Percentiles rank a stretch among this genome's conserved stretches.
phyloP scores from a whole-genome alignment of 2,888 invertebrate genomes.

The Chymomyza amoena region DNA sequence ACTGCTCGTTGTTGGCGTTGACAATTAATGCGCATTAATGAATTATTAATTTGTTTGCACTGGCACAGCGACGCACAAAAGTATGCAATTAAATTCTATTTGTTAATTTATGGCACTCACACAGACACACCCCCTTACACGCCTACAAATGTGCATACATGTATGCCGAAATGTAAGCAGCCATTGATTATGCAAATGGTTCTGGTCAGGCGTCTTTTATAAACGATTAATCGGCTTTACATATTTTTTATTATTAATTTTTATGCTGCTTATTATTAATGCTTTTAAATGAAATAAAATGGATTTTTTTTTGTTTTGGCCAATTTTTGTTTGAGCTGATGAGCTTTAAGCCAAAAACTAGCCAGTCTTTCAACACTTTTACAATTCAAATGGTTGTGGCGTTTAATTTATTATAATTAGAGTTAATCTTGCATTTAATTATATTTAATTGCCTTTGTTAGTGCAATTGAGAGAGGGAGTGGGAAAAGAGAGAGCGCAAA shows the following conservation, averaged over 20 bases:
- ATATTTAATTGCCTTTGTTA: constrained; percentile 61
- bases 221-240: background rate
- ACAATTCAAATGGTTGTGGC: constrained; percentile 16
- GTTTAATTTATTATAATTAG: constrained; percentile 69
- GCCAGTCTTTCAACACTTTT: background rate
- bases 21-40: constrained; percentile 71
- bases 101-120: constrained; percentile 65
- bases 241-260: background rate
- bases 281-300: background rate
- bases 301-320: background rate
- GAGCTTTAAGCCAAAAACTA: background rate
- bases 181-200: constrained; percentile 70
- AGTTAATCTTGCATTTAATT: constrained; percentile 68
- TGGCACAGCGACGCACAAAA: constrained; percentile 42
- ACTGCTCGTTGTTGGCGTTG: constrained; percentile 3
- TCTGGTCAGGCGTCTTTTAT: background rate
- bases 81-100: constrained; percentile 74
- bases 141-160: constrained; percentile 7
- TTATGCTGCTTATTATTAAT: background rate
- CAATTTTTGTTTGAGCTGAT: background rate
- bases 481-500: background rate
- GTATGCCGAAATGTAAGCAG: constrained; percentile 27
- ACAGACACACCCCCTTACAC: constrained; percentile 31
- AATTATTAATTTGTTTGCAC: constrained; percentile 66
- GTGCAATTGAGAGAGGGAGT: constrained; percentile 14